Percentiles rank a stretch among this genome's conserved stretches.
Conservation (phyloP, 53 echinoderm and acorn worm genomes). For the Crossaster papposus region DNA sequence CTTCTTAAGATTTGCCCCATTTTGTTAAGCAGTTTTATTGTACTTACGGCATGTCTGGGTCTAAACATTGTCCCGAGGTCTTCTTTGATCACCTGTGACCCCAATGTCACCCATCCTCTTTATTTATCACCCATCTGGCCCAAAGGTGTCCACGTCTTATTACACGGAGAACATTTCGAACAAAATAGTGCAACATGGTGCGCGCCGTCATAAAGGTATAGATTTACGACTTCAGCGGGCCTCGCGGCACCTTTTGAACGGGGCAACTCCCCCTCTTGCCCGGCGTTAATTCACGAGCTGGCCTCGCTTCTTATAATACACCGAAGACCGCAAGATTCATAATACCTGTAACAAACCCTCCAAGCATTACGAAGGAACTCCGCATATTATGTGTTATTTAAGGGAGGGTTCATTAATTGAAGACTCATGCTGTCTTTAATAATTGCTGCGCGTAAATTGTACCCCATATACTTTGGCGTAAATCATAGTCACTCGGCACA, state of each 20-base stretch:
- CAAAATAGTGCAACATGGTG: conserved; percentile 4
- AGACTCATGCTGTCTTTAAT: conserved; percentile 8
- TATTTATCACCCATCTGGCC: conserved; percentile 63
- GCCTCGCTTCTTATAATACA: neutral
- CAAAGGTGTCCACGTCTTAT: conserved; percentile 25
- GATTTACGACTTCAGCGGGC: conserved; percentile 48
- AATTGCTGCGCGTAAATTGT: neutral
- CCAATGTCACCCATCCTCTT: neutral
- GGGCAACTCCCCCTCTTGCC: conserved; percentile 16
- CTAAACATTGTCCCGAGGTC: neutral
- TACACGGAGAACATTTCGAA: conserved; percentile 2
- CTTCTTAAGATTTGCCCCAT: too few relatives aligned
- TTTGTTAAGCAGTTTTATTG: too few relatives aligned
- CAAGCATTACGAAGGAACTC: neutral
- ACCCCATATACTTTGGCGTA: neutral
- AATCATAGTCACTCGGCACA: neutral
- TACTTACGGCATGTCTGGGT: neutral
- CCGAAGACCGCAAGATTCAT: neutral
- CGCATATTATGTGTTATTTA: conserved; percentile 9
- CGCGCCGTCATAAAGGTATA: neutral
- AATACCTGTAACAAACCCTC: neutral
- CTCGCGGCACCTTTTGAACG: conserved; percentile 52
- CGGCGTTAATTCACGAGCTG: conserved; percentile 36
- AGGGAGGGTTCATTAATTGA: conserved; percentile 22
- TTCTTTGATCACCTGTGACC: conserved; percentile 37